A percentile compares a stretch with the other conserved stretches of the same genome.
Conservation (phyloP, 23 tunicate species). For the Diplosoma virens region DNA sequence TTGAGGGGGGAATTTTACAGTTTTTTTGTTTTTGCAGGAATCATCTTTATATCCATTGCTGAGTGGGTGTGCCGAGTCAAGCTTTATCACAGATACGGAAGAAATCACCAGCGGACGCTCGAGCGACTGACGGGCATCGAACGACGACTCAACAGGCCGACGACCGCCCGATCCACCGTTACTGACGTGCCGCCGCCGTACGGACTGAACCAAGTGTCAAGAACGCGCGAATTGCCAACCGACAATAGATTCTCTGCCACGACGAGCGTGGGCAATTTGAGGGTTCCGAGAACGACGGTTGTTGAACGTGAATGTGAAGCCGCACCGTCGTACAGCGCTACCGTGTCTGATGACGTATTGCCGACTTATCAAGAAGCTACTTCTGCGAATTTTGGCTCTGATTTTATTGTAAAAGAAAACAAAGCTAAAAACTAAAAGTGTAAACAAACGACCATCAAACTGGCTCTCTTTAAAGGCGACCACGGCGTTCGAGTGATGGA, state of each 20-base stretch:
- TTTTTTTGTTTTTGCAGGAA: background rate
- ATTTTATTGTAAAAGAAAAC: no score
- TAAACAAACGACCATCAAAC: no score
- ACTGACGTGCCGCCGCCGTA: slow-evolving; percentile 5
- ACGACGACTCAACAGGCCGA: background rate
- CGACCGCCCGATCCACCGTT: no score
- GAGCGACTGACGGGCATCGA: slow-evolving; percentile 12
- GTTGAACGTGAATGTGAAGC: background rate
- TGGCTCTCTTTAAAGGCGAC: no score
- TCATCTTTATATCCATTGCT: slow-evolving; percentile 9
- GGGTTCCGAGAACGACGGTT: background rate
- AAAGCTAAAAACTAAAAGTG: no score
- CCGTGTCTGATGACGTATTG: slow-evolving; percentile 3
- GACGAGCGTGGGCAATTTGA: background rate
- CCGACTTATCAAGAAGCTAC: slow-evolving; percentile 15
- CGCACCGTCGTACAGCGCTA: slow-evolving; percentile 1
- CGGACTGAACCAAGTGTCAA: background rate
- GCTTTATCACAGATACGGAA: slow-evolving; percentile 8
- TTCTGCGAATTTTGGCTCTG: background rate
- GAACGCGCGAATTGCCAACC: background rate
- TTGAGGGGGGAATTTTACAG: no score
- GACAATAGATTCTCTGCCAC: background rate
- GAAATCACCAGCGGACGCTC: slow-evolving; percentile 4
- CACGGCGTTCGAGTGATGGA: no score
- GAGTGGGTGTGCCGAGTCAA: slow-evolving; percentile 20